These are phyloP conservation scores for Macrotis lagotis DNA, from an alignment of 2,113 vertebrate species.

Conservation along the genomic window DNA sequence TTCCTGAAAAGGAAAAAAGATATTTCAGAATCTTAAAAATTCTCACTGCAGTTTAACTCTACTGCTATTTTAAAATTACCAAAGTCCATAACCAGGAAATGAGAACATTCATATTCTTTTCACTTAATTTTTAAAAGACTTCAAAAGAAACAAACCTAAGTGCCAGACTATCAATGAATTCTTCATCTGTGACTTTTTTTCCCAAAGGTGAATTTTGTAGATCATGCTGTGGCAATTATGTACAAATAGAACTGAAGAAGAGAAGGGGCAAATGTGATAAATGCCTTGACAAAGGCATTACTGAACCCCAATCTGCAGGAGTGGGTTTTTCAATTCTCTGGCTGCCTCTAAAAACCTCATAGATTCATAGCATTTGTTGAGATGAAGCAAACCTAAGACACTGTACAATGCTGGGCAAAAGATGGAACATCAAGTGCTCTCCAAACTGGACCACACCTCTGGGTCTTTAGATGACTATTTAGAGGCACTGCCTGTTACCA, in stretches of 20 bases:
- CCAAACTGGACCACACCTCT: neutral
- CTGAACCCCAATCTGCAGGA: too few relatives aligned
- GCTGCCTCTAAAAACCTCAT: neutral
- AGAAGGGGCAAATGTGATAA: neutral
- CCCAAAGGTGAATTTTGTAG: constrained; percentile 42
- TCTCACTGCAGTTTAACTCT: neutral
- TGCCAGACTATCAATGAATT: constrained; percentile 25
- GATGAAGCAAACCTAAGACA: neutral
- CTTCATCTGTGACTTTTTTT: constrained; percentile 28
- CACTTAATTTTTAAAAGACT: constrained; percentile 47
- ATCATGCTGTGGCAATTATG: constrained; percentile 28
- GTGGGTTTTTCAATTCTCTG: neutral
- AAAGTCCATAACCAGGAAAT: constrained; percentile 23
- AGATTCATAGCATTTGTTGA: neutral
- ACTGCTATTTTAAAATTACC: neutral
- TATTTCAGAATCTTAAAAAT: neutral
- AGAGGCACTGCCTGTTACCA: neutral
- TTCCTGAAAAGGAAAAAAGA: neutral
- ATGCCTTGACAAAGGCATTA: neutral
- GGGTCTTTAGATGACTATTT: neutral
- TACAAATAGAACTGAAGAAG: neutral
- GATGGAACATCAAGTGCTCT: neutral
- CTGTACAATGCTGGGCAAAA: neutral
- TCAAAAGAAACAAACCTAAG: constrained; percentile 8
- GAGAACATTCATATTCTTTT: constrained; percentile 44